Evolutionary conservation across 2,113 vertebrate genomes (phyloP).

Genomic region (Corydoras sp.): DNA sequence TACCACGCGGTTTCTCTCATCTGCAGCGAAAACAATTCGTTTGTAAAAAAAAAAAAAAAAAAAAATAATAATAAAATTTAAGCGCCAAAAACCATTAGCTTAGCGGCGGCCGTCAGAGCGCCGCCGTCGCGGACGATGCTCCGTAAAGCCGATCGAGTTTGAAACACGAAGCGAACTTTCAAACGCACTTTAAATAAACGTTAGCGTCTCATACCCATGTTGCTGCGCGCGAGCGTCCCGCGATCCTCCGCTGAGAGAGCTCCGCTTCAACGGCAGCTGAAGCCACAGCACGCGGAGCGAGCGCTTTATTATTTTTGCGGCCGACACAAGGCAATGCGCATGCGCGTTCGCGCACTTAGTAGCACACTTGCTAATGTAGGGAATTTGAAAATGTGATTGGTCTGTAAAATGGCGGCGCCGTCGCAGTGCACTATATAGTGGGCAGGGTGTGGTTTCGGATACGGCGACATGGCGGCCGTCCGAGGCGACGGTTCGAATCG

Average conservation of each 20-base stretch:
- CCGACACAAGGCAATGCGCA: constrained; percentile 8
- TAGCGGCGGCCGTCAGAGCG: background rate
- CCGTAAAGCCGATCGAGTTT: background rate
- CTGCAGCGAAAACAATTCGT: too few relatives aligned
- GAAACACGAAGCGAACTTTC: too few relatives aligned
- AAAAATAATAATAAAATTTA: too few relatives aligned
- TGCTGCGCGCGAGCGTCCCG: background rate
- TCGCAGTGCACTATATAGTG: constrained; percentile 26
- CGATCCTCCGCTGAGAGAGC: background rate
- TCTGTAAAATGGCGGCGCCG: constrained; percentile 21
- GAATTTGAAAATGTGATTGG: constrained; percentile 16
- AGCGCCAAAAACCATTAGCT: constrained; percentile 1
- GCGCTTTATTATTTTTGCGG: constrained; percentile 4
- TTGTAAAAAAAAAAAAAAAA: too few relatives aligned
- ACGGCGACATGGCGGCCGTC: constrained; percentile 3
- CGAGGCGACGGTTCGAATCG: background rate
- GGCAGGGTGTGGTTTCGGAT: constrained; percentile 25
- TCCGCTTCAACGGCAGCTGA: background rate
- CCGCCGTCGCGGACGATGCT: background rate
- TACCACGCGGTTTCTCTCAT: too few relatives aligned
- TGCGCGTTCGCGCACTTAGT: constrained; percentile 9
- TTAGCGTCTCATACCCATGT: constrained; percentile 8
- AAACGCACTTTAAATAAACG: background rate
- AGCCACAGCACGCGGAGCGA: background rate
- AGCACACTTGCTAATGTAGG: constrained; percentile 16